Evolutionary conservation across 2,888 invertebrate species (phyloP).

Genomic region (Hedya salicella): DNA sequence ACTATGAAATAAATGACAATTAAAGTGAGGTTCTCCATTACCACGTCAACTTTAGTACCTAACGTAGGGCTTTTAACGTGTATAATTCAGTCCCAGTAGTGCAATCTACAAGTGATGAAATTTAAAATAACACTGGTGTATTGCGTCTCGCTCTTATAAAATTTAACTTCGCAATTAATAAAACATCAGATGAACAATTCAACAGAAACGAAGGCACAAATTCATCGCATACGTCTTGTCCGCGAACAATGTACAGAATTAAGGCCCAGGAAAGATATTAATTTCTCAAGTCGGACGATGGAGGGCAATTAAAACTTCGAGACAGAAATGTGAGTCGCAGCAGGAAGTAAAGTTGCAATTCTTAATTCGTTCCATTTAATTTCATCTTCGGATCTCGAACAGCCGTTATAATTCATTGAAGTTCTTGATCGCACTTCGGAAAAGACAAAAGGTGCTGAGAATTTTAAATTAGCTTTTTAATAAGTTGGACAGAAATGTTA

Average conservation of each 20-base stretch:
- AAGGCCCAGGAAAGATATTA: conserved; percentile 70
- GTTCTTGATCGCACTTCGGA: conserved; percentile 17
- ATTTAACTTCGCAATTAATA: neutral
- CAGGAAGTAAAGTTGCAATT: conserved; percentile 66
- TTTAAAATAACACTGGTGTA: too few relatives aligned
- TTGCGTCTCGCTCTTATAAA: neutral
- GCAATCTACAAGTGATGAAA: too few relatives aligned
- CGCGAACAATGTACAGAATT: conserved; percentile 60
- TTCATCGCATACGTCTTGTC: conserved; percentile 44
- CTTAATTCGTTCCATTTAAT: conserved; percentile 68
- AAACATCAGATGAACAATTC: conserved; percentile 16
- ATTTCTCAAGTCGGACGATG: conserved; percentile 73
- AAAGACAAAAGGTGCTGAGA: conserved; percentile 29
- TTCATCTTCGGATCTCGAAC: conserved; percentile 57
- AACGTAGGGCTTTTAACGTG: too few relatives aligned
- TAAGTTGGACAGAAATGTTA: neutral
- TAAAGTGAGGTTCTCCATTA: too few relatives aligned
- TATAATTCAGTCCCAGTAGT: too few relatives aligned
- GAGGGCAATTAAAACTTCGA: conserved; percentile 77
- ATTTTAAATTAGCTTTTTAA: conserved; percentile 25
- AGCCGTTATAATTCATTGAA: conserved; percentile 43
- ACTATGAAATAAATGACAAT: too few relatives aligned
- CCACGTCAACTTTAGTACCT: too few relatives aligned
- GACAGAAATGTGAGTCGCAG: conserved; percentile 61
- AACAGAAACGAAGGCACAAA: conserved; percentile 22